These are phyloP conservation scores for Ammospiza nelsoni DNA, from an alignment of 2,113 vertebrate species.

Conservation along the genomic window DNA sequence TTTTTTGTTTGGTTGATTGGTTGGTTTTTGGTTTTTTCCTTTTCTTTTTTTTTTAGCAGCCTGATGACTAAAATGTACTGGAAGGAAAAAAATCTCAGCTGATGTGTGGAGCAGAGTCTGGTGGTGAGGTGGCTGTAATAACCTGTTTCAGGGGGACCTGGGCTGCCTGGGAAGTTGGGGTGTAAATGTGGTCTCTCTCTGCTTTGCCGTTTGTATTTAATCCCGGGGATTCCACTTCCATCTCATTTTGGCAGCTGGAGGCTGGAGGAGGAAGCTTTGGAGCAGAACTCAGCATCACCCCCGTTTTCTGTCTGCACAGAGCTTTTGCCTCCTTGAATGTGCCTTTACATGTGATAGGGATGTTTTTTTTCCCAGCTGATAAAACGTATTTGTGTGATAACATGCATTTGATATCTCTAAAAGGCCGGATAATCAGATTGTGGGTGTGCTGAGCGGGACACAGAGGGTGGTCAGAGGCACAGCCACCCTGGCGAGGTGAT, in stretches of 20 bases:
- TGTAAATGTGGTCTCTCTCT: accelerated
- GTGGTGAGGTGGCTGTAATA: accelerated
- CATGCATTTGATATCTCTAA: accelerated
- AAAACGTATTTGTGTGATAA: not conserved
- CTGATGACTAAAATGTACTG: not conserved
- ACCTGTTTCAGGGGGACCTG: accelerated
- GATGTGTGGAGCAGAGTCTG: not conserved
- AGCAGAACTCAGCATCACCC: not conserved
- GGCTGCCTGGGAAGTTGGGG: not conserved
- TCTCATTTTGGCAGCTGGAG: not conserved
- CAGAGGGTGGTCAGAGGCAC: accelerated
- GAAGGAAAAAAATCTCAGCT: not conserved
- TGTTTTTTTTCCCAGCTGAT: not conserved
- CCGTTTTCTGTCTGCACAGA: accelerated
- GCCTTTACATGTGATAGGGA: accelerated
- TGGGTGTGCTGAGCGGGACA: accelerated
- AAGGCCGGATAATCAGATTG: too few relatives aligned
- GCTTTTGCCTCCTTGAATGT: not conserved
- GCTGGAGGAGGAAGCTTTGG: accelerated
- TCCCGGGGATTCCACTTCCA: not conserved
- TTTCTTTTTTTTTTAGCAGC: not conserved
- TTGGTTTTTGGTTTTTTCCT: accelerated
- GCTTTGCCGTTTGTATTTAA: not conserved
- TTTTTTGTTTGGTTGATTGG: not conserved
- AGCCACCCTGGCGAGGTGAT: not conserved